Base-by-base conservation (phyloP, 2,888 invertebrate species). In the Hermaeophaga mercurialis region DNA sequence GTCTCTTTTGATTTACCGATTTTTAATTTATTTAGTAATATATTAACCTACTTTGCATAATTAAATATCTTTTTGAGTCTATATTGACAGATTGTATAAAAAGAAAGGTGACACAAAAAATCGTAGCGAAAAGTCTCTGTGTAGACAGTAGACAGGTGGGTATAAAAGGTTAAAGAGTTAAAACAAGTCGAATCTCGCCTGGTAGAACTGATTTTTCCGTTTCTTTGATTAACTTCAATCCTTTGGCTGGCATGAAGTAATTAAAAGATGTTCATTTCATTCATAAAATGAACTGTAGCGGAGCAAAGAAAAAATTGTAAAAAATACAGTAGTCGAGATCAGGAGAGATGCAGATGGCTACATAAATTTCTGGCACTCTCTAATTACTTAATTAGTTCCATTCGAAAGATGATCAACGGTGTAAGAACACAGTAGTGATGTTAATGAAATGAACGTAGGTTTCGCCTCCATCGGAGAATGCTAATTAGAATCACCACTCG, bases 361-460 rank as follows among this genome's bases (percentile, higher is more conserved):
- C 59, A 59, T 56, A 54, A 59, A 61, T 50, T 59, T 41, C 54
- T 45, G 57, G 52, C 54, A 55, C 60, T 62, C 62, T 68, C 66
- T 73, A 74, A 73, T 73, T 72, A 73, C 72, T 72, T 74, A 73
- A 74, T 73, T 73, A 72, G 73, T 70, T 73, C 66, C 69, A 64
- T 71, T 66, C 68, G 64, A 69, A 73, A 68, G 72, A 74, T 71
- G 73, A 73, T 72, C 71, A 71, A 69, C 70, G 64, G 62, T 59
- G 59, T 56, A 56, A 64, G 54, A 64, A 61, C 50, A 44, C 47
- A 46, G 57, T 56, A 59, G 60, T 52, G 66, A 63, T 52, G 70
- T 64, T 70, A 70, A 70, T 67, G 71, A 72, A 73, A 70, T 72
- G 69, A 70, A 67, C 70, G 63, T 61, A 65, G 68, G 68, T 58